Base-by-base conservation (phyloP, 23 tunicate species). In the Diplosoma virens region DNA sequence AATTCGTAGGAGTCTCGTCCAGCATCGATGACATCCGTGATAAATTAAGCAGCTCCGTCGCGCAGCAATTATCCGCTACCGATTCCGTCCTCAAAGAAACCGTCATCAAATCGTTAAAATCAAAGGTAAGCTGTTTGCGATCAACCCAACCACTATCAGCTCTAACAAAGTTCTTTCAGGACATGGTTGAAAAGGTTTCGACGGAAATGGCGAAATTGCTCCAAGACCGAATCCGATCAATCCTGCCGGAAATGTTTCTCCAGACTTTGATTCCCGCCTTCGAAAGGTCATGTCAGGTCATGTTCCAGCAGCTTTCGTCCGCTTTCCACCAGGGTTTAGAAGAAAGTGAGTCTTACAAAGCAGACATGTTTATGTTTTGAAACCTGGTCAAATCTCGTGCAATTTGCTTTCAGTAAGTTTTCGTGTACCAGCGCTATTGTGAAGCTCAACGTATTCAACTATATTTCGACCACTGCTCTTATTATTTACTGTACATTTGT, bases 271-370 rank as follows among this genome's bases (percentile, higher is more conserved):
- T 89, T 3, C 96, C 96, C 3, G 55, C 87, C 9, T 67, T 89
- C 67, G 96, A 89, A 77, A 59, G 77, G 30, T 61, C 84, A 0
- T 73, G 96, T 71, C 86, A 89, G 60, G 50, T 28, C 20, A 89
- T 89, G 96, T 82, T 89, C 24, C 84, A 77, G 37, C 96, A 89
- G 52, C 71, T 89, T 5, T 31, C 87, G 30, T 35, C 75, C 61
- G 78, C 87, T 22, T 89, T 67, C 71, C 83, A 78, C 34, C 32
- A 80, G 35, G 96, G 96, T 1, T 48, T 89, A 81, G 84, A 89
- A 18, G 96, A 89, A 78, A 68, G 96, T 87, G 35, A 56, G 90
- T 29, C 35, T 58, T 9, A 41, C 14, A 14, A 7, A 14, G 14
- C 14, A 7, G 50, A 7, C 50, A 7, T 41, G 50, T 41, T 14